These are phyloP conservation scores for Hylyphantes graminicola DNA, from an alignment of 1,140 invertebrate genomes.

Conservation along the genomic window DNA sequence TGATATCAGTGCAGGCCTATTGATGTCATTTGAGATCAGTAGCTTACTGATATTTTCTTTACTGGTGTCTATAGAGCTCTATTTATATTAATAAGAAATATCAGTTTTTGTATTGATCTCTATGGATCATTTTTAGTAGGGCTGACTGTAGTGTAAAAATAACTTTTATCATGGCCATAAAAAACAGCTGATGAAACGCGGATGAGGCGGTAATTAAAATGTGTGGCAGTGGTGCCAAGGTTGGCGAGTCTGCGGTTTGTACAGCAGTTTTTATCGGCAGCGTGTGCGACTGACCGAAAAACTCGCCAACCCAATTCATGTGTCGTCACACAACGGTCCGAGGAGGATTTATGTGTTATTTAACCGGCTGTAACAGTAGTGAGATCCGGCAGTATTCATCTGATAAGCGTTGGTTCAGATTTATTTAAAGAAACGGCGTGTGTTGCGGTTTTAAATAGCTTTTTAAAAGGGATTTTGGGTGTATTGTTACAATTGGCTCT, in stretches of 20 bases:
- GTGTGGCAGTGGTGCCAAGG: constrained; percentile 17
- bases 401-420: not conserved
- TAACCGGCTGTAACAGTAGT: not conserved
- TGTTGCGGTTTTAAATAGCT: not conserved
- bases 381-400: not conserved
- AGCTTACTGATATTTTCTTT: too few relatives aligned
- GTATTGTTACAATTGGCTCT: not conserved
- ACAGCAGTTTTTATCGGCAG: not conserved
- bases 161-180: not conserved
- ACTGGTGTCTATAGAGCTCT: too few relatives aligned
- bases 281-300: constrained; percentile 29
- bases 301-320: constrained; percentile 11
- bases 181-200: constrained; percentile 19
- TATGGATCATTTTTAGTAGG: too few relatives aligned
- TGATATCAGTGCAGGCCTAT: too few relatives aligned
- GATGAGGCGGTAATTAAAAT: constrained; percentile 13
- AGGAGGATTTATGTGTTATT: constrained; percentile 1
- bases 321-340: not conserved
- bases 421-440: not conserved
- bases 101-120: too few relatives aligned
- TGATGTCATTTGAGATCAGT: too few relatives aligned
- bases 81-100: too few relatives aligned
- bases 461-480: not conserved
- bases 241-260: not conserved
- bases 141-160: too few relatives aligned